phyloP scores from a whole-genome alignment of 2,113 vertebrate species.

The Actinemys pallida region DNA sequence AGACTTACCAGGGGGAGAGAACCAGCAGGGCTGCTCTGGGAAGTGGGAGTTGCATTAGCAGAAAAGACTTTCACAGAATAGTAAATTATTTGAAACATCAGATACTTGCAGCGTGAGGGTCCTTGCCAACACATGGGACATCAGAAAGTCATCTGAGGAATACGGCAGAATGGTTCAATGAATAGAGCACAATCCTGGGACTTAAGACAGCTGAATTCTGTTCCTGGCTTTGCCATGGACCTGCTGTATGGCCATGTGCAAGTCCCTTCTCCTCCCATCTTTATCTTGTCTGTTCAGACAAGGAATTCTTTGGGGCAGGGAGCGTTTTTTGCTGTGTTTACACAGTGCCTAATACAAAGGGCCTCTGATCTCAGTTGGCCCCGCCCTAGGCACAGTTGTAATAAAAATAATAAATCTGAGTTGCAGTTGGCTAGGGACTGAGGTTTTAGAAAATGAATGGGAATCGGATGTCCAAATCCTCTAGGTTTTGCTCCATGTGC shows the following conservation, averaged over 20 bases:
- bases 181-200: background rate
- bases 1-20: background rate
- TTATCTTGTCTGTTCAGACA: background rate
- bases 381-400: background rate
- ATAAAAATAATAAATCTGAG: background rate
- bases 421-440: background rate
- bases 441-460: background rate
- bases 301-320: background rate
- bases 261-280: background rate
- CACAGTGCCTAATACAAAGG: too few relatives aligned
- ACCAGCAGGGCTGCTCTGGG: background rate
- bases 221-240: background rate
- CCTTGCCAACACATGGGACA: background rate
- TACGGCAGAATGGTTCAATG: rapidly evolving
- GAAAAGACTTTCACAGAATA: background rate
- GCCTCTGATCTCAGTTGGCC: background rate
- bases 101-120: background rate
- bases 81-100: background rate
- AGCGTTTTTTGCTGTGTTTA: background rate
- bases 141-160: background rate
- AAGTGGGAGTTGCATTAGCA: too few relatives aligned
- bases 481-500: background rate
- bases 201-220: background rate
- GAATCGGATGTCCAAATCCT: background rate
- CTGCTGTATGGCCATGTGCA: background rate